A percentile compares a stretch with the other conserved stretches of the same genome.
Conservation (phyloP, 64 coral and sea anemone genomes). For the Montipora foliosa region DNA sequence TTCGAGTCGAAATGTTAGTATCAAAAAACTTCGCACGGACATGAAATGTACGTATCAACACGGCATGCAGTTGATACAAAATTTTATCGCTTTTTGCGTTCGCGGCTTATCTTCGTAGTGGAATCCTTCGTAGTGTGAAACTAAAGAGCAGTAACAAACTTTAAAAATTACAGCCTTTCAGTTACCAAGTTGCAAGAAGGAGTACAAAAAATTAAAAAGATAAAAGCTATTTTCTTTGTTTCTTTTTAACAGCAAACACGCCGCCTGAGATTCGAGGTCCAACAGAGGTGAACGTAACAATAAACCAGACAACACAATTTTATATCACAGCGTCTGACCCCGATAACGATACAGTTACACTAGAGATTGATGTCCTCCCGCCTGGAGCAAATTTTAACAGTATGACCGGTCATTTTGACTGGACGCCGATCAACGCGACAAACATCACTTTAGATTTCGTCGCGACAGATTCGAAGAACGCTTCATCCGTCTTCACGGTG, state of each 20-base stretch:
- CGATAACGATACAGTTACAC: conserved; percentile 25
- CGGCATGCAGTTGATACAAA: too few species aligned
- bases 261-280: conserved; percentile 38
- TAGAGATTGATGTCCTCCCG: background rate
- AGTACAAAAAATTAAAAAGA: background rate
- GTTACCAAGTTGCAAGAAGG: too few species aligned
- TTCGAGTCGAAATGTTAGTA: too few species aligned
- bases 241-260: conserved; percentile 10
- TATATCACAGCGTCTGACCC: background rate
- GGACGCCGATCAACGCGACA: conserved; percentile 15
- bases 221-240: background rate
- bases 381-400: background rate
- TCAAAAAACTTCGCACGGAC: too few species aligned
- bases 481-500: background rate
- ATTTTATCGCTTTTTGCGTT: too few species aligned
- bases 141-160: too few species aligned
- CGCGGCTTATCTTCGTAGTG: too few species aligned
- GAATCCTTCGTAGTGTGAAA: too few species aligned
- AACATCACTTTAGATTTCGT: conserved; percentile 37
- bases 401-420: background rate
- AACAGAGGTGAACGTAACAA: conserved; percentile 22
- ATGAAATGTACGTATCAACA: too few species aligned
- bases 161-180: too few species aligned
- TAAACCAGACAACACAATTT: conserved; percentile 8
- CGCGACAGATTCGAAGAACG: conserved; percentile 32